These are phyloP conservation scores for Etheostoma perlongum DNA, from an alignment of 2,797 vertebrate species.

Conservation along the genomic window DNA sequence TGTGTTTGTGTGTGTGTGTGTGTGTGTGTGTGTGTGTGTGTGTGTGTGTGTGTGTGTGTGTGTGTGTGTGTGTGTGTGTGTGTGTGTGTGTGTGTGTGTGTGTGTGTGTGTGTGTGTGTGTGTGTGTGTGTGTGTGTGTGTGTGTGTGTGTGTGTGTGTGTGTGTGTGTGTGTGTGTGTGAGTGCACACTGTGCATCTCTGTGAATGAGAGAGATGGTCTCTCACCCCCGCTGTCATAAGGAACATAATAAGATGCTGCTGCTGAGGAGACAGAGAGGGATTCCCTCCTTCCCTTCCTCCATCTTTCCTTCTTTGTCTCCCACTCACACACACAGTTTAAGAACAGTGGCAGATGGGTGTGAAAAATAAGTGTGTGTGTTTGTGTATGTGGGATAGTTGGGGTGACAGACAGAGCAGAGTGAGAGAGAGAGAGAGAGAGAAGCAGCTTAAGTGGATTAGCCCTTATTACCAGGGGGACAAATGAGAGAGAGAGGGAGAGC, in stretches of 20 bases:
- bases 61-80: background rate
- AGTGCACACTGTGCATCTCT: background rate
- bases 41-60: background rate
- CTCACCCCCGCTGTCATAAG: slow-evolving; percentile 37
- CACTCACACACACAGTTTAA: slow-evolving; percentile 44
- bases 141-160: slow-evolving; percentile 25
- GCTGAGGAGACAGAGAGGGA: slow-evolving; percentile 44
- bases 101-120: slow-evolving; percentile 25
- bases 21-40: too few relatives aligned
- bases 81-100: slow-evolving; percentile 27
- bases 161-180: slow-evolving; percentile 6
- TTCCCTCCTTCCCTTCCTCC: slow-evolving; percentile 65
- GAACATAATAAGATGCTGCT: slow-evolving; percentile 65
- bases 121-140: slow-evolving; percentile 25
- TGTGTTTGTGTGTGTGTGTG: slow-evolving; percentile 24
- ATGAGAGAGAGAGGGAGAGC: slow-evolving; percentile 19
- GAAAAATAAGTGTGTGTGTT: slow-evolving; percentile 45
- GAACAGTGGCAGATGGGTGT: slow-evolving; percentile 67
- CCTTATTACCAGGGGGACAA: slow-evolving; percentile 74
- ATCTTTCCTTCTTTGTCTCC: slow-evolving; percentile 62
- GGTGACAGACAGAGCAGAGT: slow-evolving; percentile 38
- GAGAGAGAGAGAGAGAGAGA: slow-evolving; percentile 38
- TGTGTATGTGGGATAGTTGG: slow-evolving; percentile 35
- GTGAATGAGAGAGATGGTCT: background rate
- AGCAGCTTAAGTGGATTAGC: slow-evolving; percentile 76